These are phyloP conservation scores for Pseudomyrmex pallidus DNA, from an alignment of 1,140 invertebrate species.

Conservation along the genomic window DNA sequence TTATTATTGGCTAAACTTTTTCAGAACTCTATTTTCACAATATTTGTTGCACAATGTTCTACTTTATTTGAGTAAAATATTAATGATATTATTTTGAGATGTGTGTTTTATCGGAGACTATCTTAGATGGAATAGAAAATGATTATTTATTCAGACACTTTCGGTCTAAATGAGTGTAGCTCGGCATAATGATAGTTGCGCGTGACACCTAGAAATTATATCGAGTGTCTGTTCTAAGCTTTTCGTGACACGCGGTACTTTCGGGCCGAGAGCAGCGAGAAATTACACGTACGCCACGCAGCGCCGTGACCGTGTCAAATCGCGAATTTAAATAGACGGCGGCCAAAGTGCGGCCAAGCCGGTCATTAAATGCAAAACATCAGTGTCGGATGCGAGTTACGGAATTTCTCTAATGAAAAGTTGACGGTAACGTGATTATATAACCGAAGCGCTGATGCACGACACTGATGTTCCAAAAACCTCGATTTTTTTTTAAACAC, in stretches of 20 bases:
- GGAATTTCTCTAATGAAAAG: conserved; percentile 57
- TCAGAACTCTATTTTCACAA: no score
- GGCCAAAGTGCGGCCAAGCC: conserved; percentile 6
- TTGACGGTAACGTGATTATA: conserved; percentile 47
- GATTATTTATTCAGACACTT: conserved; percentile 35
- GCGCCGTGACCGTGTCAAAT: conserved; percentile 58
- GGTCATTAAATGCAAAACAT: conserved; percentile 50
- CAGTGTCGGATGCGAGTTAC: conserved; percentile 40
- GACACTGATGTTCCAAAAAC: not conserved
- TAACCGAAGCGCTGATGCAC: conserved; percentile 19
- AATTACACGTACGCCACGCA: conserved; percentile 47
- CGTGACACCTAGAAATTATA: conserved; percentile 50
- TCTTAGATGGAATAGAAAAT: no score
- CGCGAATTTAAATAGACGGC: conserved; percentile 51
- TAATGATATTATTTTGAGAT: no score
- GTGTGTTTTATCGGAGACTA: no score
- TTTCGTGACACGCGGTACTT: conserved; percentile 53
- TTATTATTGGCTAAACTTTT: no score
- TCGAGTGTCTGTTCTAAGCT: conserved; percentile 53
- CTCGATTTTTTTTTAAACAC: conserved; percentile 1
- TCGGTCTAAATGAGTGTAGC: not conserved
- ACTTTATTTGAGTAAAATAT: no score
- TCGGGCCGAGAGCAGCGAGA: not conserved
- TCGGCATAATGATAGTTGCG: conserved; percentile 6
- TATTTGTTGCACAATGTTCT: no score